A percentile compares a stretch with the other conserved stretches of the same genome.
Conservation (phyloP, 2,888 invertebrate species). For the Ernsta delagoae region DNA sequence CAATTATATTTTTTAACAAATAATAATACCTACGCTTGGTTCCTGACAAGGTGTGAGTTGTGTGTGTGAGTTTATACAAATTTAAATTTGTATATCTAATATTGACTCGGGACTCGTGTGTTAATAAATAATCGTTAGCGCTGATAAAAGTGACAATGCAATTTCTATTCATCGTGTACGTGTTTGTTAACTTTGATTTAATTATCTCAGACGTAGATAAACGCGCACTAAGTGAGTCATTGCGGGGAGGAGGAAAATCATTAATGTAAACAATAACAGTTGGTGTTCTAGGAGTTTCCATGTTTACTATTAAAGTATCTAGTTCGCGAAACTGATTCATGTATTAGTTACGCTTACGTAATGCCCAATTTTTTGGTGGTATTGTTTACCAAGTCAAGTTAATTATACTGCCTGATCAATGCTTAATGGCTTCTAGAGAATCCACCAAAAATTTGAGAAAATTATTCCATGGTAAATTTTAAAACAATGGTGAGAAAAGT, state of each 20-base stretch:
- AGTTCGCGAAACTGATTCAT: slow-evolving; percentile 14
- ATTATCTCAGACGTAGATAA: slow-evolving; percentile 8
- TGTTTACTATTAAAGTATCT: slow-evolving; percentile 20
- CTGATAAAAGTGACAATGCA: slow-evolving; percentile 9
- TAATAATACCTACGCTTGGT: neutral
- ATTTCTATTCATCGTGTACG: slow-evolving; percentile 15
- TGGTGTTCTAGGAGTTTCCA: slow-evolving; percentile 12
- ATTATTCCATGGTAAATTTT: too few species aligned
- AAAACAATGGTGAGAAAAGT: too few species aligned
- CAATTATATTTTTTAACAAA: too few species aligned
- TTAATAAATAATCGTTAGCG: slow-evolving; percentile 1
- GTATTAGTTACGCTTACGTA: neutral
- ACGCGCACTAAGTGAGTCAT: slow-evolving; percentile 20
- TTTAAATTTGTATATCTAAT: slow-evolving; percentile 2
- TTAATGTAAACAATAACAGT: slow-evolving; percentile 11
- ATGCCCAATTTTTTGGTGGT: neutral
- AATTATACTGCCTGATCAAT: neutral
- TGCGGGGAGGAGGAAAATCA: slow-evolving; percentile 21
- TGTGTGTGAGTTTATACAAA: too few species aligned
- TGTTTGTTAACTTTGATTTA: slow-evolving; percentile 18
- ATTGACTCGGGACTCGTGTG: neutral
- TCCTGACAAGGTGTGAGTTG: slow-evolving; percentile 19
- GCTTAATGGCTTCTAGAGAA: neutral
- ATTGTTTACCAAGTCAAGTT: neutral
- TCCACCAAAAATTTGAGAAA: neutral